A percentile compares a stretch with the other conserved stretches of the same genome.
Conservation (phyloP, 2,797 vertebrate genomes). For the Etheostoma perlongum region DNA sequence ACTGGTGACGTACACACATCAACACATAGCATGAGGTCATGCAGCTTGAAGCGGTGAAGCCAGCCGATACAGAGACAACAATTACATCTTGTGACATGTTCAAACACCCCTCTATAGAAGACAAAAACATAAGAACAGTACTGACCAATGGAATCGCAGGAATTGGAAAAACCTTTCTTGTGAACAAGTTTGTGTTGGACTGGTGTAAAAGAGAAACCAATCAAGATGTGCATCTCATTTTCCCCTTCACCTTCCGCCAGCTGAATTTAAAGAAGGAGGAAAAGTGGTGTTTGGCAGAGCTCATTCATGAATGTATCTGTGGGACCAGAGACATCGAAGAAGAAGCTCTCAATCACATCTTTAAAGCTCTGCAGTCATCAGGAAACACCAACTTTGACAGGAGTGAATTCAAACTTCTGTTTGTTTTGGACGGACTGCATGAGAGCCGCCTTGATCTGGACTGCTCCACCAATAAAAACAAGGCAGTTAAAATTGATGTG, state of each 20-base stretch:
- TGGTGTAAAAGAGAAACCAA: constrained; percentile 33
- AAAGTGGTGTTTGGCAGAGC: constrained; percentile 6
- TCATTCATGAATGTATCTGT: constrained; percentile 19
- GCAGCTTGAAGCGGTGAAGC: constrained; percentile 15
- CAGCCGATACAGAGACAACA: constrained; percentile 4
- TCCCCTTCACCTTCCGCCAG: constrained; percentile 40
- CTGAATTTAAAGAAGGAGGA: constrained; percentile 16
- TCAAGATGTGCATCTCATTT: constrained; percentile 44
- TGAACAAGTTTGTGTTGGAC: constrained; percentile 34
- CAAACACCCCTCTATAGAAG: constrained; percentile 15
- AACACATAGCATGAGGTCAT: constrained; percentile 34
- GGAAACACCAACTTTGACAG: constrained; percentile 32
- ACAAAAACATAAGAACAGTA: constrained; percentile 25
- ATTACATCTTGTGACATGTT: constrained; percentile 40
- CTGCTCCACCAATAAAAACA: neutral
- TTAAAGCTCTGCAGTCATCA: constrained; percentile 35
- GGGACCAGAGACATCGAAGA: constrained; percentile 10
- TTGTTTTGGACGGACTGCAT: constrained; percentile 55
- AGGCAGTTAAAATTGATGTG: neutral
- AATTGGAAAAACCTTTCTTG: constrained; percentile 46
- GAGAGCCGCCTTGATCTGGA: constrained; percentile 42
- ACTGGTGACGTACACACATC: constrained; percentile 13
- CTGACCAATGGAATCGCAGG: constrained; percentile 50
- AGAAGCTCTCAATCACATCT: constrained; percentile 41
- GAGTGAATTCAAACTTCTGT: constrained; percentile 42